These are phyloP conservation scores for Scomber japonicus DNA, from an alignment of 2,113 vertebrate genomes.

Conservation along the genomic window DNA sequence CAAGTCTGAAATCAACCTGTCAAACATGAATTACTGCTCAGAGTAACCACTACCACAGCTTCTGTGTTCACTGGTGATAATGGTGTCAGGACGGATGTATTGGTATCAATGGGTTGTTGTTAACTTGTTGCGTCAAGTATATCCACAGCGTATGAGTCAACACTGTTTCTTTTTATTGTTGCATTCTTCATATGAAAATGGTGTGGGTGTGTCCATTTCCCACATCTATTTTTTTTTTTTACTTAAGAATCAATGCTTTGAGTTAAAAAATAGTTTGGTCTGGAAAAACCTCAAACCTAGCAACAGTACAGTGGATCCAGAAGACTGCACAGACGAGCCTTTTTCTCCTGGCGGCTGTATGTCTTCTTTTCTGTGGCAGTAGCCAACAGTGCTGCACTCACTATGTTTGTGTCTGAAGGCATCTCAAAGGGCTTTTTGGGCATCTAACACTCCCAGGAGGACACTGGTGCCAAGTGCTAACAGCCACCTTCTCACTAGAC, in stretches of 20 bases:
- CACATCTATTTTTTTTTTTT: slow-evolving; percentile 8
- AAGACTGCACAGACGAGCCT: background rate
- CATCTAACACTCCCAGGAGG: slow-evolving; percentile 22
- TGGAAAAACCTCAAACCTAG: slow-evolving; percentile 26
- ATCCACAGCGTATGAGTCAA: too few species aligned
- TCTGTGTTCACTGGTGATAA: too few species aligned
- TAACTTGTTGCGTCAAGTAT: too few species aligned
- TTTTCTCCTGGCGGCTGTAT: slow-evolving; percentile 25
- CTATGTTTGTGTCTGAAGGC: slow-evolving; percentile 36
- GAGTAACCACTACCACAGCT: too few species aligned
- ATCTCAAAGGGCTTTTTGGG: slow-evolving; percentile 28
- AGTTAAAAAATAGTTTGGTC: slow-evolving; percentile 29
- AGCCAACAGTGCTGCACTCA: slow-evolving; percentile 12
- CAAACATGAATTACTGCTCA: too few species aligned
- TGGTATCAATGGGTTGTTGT: too few species aligned
- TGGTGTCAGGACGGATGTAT: too few species aligned
- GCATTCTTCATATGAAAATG: background rate
- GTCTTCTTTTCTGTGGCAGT: slow-evolving; percentile 22
- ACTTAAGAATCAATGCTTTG: background rate
- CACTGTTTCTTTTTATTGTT: too few species aligned
- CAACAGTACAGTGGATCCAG: slow-evolving; percentile 28
- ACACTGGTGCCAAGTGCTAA: slow-evolving; percentile 9
- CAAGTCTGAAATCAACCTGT: too few species aligned
- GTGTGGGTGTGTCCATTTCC: slow-evolving; percentile 13
- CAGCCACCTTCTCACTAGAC: slow-evolving; percentile 27